Conservation (phyloP, 2,888 invertebrate species). For the Pseudococcus viburni region DNA sequence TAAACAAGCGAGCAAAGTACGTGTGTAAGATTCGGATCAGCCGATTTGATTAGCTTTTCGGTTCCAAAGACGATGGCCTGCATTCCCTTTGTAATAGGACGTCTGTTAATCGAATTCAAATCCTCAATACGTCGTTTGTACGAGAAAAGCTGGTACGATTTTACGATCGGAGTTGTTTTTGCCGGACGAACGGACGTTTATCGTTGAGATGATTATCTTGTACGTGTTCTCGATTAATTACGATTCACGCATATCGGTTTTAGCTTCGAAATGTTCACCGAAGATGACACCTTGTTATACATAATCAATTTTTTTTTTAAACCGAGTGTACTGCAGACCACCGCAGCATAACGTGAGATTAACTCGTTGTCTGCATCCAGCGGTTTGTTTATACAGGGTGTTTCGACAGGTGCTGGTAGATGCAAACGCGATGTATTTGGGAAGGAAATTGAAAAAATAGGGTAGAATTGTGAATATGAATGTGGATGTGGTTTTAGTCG, state of each 20-base stretch:
- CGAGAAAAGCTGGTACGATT: background rate
- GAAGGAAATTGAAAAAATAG: background rate
- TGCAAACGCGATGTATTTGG: background rate
- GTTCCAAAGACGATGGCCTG: background rate
- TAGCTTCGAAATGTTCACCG: background rate
- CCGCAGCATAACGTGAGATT: background rate
- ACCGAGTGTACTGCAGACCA: background rate
- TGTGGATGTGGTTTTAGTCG: constrained; percentile 3
- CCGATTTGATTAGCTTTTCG: constrained; percentile 18
- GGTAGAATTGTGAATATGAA: background rate
- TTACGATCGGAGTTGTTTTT: background rate
- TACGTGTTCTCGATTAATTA: constrained; percentile 10
- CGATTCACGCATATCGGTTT: background rate
- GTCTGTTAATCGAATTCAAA: background rate
- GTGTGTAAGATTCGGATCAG: constrained; percentile 9
- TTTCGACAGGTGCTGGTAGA: background rate
- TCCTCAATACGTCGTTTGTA: background rate
- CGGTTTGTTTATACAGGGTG: constrained; percentile 7
- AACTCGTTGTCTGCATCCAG: background rate
- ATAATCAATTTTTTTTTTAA: background rate
- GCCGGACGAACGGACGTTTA: constrained; percentile 1
- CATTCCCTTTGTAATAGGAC: background rate
- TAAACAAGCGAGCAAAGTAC: background rate
- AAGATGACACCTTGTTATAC: background rate
- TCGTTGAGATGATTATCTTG: background rate